Evolutionary conservation across 30 jellyfish, hydroid and myxozoan genomes (phyloP).

Genomic region (Turritopsis dohrnii): DNA sequence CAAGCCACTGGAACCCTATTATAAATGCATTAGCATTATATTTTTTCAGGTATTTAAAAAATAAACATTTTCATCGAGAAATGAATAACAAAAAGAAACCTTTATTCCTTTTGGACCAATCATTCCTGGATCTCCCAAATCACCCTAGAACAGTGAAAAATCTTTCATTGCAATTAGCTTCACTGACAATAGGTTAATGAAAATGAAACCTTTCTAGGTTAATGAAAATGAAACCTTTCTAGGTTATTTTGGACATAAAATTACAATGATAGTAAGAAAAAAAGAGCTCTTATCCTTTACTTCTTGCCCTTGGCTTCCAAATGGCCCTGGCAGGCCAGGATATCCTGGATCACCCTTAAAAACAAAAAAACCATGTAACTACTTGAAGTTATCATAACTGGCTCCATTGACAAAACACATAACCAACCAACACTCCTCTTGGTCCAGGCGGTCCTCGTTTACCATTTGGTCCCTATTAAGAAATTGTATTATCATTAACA

Average conservation of each 20-base stretch:
- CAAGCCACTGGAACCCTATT: conserved; percentile 11
- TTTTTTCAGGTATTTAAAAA: not conserved
- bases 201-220: not conserved
- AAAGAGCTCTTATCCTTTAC: not conserved
- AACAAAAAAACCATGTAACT: conserved; percentile 1
- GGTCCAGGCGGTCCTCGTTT: conserved; percentile 11
- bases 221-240: not conserved
- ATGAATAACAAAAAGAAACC: not conserved
- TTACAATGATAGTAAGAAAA: not conserved
- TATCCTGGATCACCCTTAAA: conserved; percentile 55
- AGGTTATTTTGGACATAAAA: no score
- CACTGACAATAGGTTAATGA: not conserved
- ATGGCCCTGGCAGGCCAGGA: conserved; percentile 54
- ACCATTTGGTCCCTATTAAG: not conserved
- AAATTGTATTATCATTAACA: not conserved
- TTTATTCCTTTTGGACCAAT: conserved; percentile 18
- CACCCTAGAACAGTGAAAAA: not conserved
- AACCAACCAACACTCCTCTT: conserved; percentile 7
- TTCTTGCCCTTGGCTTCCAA: conserved; percentile 53
- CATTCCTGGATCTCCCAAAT: conserved; percentile 7
- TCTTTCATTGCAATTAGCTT: not conserved
- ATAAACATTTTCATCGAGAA: not conserved
- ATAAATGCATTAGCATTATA: not conserved
- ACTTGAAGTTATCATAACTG: not conserved
- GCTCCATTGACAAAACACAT: not conserved